Base-by-base conservation (phyloP, 2,113 vertebrate species). In the Heloderma charlesbogerti region DNA sequence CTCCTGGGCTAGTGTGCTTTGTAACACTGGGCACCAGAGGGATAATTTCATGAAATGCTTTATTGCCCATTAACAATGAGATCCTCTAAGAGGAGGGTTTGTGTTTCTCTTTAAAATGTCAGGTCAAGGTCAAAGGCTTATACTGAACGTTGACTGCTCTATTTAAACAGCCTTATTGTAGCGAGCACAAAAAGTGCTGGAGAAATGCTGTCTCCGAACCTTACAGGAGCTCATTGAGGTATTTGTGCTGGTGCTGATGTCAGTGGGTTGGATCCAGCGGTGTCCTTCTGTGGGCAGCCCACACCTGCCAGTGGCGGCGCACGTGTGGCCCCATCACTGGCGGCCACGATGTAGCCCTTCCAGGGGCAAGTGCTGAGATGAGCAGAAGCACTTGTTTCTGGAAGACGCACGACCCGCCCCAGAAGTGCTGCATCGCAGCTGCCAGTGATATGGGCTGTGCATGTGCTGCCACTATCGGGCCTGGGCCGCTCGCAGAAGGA, bases 61-160 rank as follows among this genome's bases (percentile, higher is more conserved):
- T 88, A 69, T 92, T 57, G 88, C n/a, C 78, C 66, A 78, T 91
- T 93, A 84, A 94, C 63, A 90, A 90, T 91, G 95, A 94, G 0
- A 69, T 89, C 84, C 54, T 86, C 95, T 15, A 27, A 57, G 60
- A 85, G 51, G 27, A 0, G 18, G 92, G 88, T 91, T 91, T 93
- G 57, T 45, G 92, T 95, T 94, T 0, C 74, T 0, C 66, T 0
- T 0, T 63, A 63, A 15, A 80, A 78, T 79, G 89, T 81, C 94
- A 94, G 90, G 67, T 0, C 0, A 83, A 92, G 83, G 88, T 88
- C 88, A 86, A 10, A 22, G 29, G 93, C 78, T 91, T 1, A 1
- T 82, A 22, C 4, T 40, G 67, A 71, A 72, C n/a, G 75, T 40
- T 40, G 27, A 57, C n/a, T 51, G 75, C 84, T 91, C 81, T 88